Base-by-base conservation (phyloP, 64 coral and sea anemone genomes). In the Platygyra sinensis region DNA sequence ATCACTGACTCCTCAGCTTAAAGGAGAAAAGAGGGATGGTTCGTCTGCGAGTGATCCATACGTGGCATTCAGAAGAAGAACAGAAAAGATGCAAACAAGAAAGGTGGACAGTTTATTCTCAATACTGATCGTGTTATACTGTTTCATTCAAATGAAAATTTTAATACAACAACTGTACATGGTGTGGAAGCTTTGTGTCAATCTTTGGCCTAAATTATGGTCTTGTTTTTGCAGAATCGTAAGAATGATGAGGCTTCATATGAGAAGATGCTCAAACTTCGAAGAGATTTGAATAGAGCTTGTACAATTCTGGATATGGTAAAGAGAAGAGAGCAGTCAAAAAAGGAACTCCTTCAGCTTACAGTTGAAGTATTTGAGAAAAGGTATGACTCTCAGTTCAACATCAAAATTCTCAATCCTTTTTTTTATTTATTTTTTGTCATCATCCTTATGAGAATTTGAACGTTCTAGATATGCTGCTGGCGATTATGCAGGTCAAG, bases 271-370 rank as follows among this genome's bases (percentile, higher is more conserved):
- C 57, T 99, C 27, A 99, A 99, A 77, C 94, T 99, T 14, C 79
- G 97, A 22, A 79, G 97, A 77, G 97, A 99, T 60, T 77, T 99
- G n/a, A 99, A 99, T 30, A 95, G 94, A 36, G 97, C 97, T 38
- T 99, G 97, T 85, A 99, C 97, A 80, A 99, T 99, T 33, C 73
- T 99, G 72, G 97, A 99, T 67, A 99, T 99, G 97, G 97, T 99
- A 10, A 99, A 99, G 67, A 91, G 97, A 74, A 93, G 97, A 90
- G 97, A 99, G 63, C 91, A 95, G 33, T 91, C 94, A 33, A 99
- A 99, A 69, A 99, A 99, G 52, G 97, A 99, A 7, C 75, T 86
- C 29, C 94, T 99, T 67, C 72, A 93, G 71, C 55, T 99, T 73
- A 99, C 97, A 80, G 88, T 99, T 61, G 80, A 93, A 61, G 80